Evolutionary conservation across 2,113 vertebrate species (phyloP).

Genomic region (Gnathonemus longibarbis): DNA sequence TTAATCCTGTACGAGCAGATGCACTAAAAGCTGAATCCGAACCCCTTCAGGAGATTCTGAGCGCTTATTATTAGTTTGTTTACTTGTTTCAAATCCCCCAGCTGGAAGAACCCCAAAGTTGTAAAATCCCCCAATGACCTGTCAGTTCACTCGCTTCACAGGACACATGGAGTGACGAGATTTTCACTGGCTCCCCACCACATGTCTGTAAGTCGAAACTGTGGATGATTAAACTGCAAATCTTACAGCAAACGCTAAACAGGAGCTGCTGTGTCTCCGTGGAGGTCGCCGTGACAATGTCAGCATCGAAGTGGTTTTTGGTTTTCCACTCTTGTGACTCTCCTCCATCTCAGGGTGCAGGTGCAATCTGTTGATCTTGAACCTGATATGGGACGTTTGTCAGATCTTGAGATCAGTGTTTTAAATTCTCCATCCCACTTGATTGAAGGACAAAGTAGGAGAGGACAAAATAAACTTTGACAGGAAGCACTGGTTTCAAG

Average conservation of each 20-base stretch:
- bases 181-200: neutral
- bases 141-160: neutral
- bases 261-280: neutral
- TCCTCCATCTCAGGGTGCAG: neutral
- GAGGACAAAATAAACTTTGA: neutral
- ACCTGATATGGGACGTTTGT: neutral
- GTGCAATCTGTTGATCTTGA: neutral
- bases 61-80: constrained; percentile 25
- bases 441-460: neutral
- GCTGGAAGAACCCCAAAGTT: constrained; percentile 17
- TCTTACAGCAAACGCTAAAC: neutral
- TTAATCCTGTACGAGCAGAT: constrained; percentile 4
- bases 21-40: neutral
- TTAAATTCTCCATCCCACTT: neutral
- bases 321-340: neutral
- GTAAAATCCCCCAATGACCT: constrained; percentile 17
- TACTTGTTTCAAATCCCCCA: constrained; percentile 21
- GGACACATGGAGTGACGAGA: neutral
- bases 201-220: neutral
- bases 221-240: neutral
- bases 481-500: neutral
- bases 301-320: neutral
- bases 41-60: neutral
- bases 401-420: neutral
- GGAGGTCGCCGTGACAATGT: neutral